These are phyloP conservation scores for Ammodytes marinus DNA, from an alignment of 2,113 vertebrate genomes.

Conservation along the genomic window DNA sequence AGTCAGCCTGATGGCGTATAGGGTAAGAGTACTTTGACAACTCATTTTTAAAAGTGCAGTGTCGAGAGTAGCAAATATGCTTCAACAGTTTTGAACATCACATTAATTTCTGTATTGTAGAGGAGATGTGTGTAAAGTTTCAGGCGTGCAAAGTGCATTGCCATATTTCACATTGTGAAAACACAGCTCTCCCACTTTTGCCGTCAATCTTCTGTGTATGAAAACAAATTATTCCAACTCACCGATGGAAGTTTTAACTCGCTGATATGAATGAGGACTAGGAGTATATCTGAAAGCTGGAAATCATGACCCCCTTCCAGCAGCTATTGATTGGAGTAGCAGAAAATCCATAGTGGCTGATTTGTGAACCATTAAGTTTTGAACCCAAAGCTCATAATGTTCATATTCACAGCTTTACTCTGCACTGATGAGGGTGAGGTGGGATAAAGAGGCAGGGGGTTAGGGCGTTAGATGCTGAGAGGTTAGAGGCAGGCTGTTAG, in stretches of 20 bases:
- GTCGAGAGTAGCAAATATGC: background rate
- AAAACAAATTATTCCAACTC: constrained; percentile 53
- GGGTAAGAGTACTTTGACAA: background rate
- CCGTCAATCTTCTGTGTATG: constrained; percentile 38
- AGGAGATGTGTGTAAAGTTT: background rate
- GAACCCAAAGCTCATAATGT: constrained; percentile 89
- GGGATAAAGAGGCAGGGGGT: constrained; percentile 75
- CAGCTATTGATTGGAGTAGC: constrained; percentile 85
- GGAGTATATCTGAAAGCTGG: constrained; percentile 86
- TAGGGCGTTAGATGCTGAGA: constrained; percentile 65
- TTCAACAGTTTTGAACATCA: background rate
- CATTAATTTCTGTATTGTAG: background rate
- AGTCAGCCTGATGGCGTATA: too few species aligned
- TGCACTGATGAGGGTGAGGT: constrained; percentile 78
- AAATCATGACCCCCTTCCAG: constrained; percentile 88
- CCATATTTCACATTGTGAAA: constrained; percentile 18
- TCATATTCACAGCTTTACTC: constrained; percentile 87
- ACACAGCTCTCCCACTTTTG: background rate
- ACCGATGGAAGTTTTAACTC: constrained; percentile 73
- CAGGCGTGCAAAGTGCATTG: background rate
- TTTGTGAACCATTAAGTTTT: constrained; percentile 92
- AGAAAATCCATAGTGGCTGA: constrained; percentile 92
- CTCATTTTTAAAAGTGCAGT: background rate
- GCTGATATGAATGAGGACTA: constrained; percentile 85
- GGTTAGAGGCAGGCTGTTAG: constrained; percentile 70